These are phyloP conservation scores for Ischnura elegans DNA, from an alignment of 2,888 invertebrate genomes.

Conservation along the genomic window DNA sequence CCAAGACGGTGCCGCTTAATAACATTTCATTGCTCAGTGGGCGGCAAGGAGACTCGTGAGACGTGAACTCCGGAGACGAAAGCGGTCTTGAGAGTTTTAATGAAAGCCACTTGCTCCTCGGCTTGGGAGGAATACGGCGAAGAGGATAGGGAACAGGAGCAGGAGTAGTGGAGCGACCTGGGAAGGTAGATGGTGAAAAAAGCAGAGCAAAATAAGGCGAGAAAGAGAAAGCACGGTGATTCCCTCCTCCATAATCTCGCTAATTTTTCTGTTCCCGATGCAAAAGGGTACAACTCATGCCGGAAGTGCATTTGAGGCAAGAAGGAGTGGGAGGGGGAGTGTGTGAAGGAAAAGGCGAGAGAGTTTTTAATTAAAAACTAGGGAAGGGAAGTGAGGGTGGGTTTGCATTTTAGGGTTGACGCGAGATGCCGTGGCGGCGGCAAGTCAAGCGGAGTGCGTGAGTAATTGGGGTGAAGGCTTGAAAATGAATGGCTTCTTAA, in stretches of 20 bases:
- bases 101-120: slow-evolving; percentile 22
- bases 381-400: not conserved
- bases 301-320: slow-evolving; percentile 52
- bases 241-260: slow-evolving; percentile 2
- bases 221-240: not conserved
- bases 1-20: not conserved
- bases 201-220: not conserved
- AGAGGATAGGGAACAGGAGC: not conserved
- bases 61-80: not conserved
- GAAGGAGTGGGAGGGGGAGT: slow-evolving; percentile 21
- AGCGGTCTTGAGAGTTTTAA: not conserved
- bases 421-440: not conserved
- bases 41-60: not conserved
- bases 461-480: not conserved
- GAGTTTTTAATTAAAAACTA: slow-evolving; percentile 60
- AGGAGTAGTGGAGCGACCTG: not conserved
- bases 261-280: slow-evolving; percentile 41
- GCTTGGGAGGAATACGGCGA: not conserved
- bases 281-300: not conserved
- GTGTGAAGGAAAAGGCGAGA: slow-evolving; percentile 36
- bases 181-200: not conserved
- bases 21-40: slow-evolving; percentile 1
- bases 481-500: slow-evolving; percentile 61
- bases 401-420: slow-evolving; percentile 27
- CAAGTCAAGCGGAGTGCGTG: not conserved